These are phyloP conservation scores for Phocides pigmalion DNA, from an alignment of 1,140 invertebrate genomes.

Conservation along the genomic window DNA sequence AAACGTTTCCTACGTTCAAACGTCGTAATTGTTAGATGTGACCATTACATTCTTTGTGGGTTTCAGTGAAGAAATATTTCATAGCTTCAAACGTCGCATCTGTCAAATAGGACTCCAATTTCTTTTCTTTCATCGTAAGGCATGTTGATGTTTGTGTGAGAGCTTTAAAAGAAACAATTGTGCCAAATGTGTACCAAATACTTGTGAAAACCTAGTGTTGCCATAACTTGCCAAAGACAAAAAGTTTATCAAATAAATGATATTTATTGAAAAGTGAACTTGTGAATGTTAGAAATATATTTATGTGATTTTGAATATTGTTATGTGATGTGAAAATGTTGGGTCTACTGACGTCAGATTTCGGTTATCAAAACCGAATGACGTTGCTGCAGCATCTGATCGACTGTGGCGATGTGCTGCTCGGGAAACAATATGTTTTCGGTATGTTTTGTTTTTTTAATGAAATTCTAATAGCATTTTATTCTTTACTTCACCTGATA, in stretches of 20 bases:
- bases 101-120: not conserved
- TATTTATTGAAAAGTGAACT: constrained; percentile 19
- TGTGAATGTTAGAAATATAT: not conserved
- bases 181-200: constrained; percentile 29
- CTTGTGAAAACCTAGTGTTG: constrained; percentile 3
- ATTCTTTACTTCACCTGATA: too few relatives aligned
- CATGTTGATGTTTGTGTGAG: not conserved
- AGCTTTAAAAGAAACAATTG: constrained; percentile 1
- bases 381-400: constrained; percentile 73
- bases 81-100: not conserved
- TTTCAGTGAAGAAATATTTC: not conserved
- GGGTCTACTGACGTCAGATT: constrained; percentile 71
- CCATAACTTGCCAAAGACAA: constrained; percentile 12
- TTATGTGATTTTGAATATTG: not conserved
- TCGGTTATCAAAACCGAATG: constrained; percentile 68
- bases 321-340: constrained; percentile 63
- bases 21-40: too few relatives aligned
- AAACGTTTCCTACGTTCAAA: too few relatives aligned
- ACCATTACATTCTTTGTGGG: too few relatives aligned
- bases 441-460: constrained; percentile 48
- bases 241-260: not conserved
- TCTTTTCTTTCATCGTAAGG: not conserved
- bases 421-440: constrained; percentile 59
- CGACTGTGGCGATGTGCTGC: constrained; percentile 70
- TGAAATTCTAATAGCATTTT: not conserved